These are phyloP conservation scores for Plodia interpunctella DNA, from an alignment of 1,140 invertebrate genomes.

Conservation along the genomic window DNA sequence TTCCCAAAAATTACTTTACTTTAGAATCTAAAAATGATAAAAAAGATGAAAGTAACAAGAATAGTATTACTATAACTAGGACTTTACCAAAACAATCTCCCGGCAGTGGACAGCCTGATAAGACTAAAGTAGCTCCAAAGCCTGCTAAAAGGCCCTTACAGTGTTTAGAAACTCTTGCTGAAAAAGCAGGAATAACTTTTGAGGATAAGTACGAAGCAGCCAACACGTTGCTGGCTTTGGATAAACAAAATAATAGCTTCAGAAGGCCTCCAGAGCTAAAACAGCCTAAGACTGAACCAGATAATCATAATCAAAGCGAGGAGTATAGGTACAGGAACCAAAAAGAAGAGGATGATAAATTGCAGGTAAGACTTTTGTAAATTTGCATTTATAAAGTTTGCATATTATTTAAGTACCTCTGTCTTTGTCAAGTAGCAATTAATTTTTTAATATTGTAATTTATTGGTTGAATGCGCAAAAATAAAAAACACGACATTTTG, in stretches of 20 bases:
- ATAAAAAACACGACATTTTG: too few relatives aligned
- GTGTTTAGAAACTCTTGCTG: constrained; percentile 81
- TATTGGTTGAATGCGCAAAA: too few relatives aligned
- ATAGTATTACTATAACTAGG: constrained; percentile 69
- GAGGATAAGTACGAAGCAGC: constrained; percentile 83
- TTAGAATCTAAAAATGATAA: constrained; percentile 68
- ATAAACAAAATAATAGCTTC: constrained; percentile 68
- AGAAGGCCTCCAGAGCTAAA: constrained; percentile 54
- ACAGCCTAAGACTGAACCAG: constrained; percentile 56
- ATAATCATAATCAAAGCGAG: constrained; percentile 46
- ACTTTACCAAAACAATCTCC: constrained; percentile 59
- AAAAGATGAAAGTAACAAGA: constrained; percentile 63
- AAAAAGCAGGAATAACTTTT: constrained; percentile 82
- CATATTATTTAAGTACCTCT: too few relatives aligned
- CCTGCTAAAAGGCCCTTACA: constrained; percentile 76
- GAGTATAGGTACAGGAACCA: constrained; percentile 63
- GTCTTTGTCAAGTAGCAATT: too few relatives aligned
- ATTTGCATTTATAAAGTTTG: too few relatives aligned
- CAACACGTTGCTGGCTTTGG: constrained; percentile 77
- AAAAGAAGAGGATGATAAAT: constrained; percentile 69
- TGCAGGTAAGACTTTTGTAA: constrained; percentile 38
- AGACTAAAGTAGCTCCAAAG: constrained; percentile 44
- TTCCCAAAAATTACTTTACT: constrained; percentile 65
- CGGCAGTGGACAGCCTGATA: constrained; percentile 40
- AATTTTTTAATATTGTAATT: too few relatives aligned